Evolutionary conservation across 1,140 invertebrate species (phyloP).

Genomic region (Ooceraea biroi): DNA sequence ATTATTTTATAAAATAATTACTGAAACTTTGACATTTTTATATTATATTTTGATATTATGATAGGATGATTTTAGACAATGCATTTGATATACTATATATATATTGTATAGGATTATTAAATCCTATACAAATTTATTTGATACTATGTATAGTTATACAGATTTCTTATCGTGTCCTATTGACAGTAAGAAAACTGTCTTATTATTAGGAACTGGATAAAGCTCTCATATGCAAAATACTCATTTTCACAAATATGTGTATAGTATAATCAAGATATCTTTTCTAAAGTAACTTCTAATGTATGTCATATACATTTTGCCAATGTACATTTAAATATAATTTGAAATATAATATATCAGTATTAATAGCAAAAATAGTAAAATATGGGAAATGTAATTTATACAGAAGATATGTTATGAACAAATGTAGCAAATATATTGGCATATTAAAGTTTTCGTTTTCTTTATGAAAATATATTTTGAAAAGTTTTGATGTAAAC

Average conservation of each 20-base stretch:
- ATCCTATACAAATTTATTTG: neutral
- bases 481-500: too few relatives aligned
- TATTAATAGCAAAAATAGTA: neutral
- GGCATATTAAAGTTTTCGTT: neutral
- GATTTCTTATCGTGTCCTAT: neutral
- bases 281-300: neutral
- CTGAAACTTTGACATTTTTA: conserved; percentile 1
- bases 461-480: neutral
- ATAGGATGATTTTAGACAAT: neutral
- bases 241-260: neutral
- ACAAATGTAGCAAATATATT: neutral
- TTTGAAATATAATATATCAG: neutral
- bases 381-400: neutral
- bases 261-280: neutral
- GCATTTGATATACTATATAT: neutral
- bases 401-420: neutral
- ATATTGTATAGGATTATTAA: conserved; percentile 19
- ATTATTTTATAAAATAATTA: neutral
- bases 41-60: neutral
- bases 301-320: neutral
- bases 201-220: too few relatives aligned
- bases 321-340: neutral
- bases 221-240: neutral
- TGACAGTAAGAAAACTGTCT: neutral
- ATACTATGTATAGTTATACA: neutral